Evolutionary conservation across 2,113 vertebrate genomes (phyloP), one percentile per base, ranked within the genome.

Genomic region (Cathartes aura): DNA sequence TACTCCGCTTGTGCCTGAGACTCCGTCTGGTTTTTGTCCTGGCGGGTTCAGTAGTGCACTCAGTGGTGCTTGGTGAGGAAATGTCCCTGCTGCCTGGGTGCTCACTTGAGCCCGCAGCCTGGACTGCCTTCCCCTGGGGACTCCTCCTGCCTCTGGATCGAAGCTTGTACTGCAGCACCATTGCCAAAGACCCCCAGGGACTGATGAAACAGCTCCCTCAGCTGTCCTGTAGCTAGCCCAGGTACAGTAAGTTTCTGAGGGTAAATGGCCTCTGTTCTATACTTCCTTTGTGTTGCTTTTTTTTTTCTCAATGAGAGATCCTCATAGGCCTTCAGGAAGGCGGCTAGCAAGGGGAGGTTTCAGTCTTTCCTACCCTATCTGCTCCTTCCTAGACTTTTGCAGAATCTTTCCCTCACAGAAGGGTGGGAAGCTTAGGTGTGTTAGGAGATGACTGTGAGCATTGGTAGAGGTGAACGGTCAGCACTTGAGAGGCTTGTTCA

Each of bases 261-360:
- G 20, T 56, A 11, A 56, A 38, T 5, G 21, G 34, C 79, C 34
- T 56, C 16, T 58, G 4, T 42, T 36, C 12, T 68, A 5, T 5
- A 29, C 6, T 47, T 82, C 15, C 3, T 5, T n/a, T 1, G 0
- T 15, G 8, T 17, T 26, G 9, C 2, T 9, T 21, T 32, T 38
- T 21, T 7, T 23, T 67, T 21, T 7, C 30, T 66, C 22, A 14
- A 17, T 2, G 2, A 21, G n/a, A 40, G 12, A 8, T 34, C 29
- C 53, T 48, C 1, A 0, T 19, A 38, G 21, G 21, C 53, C 43
- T 68, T 82, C 42, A 32, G 8, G 43, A 58, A 34, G 10, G 8
- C 1, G 0, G 11, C 30, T 22, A 43, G 38, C 17, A 64, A 27
- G 16, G 38, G 30, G 52, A 27, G 30, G 13, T 27, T 79, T 42